phyloP scores from a whole-genome alignment of 2,797 vertebrate genomes.

The Poeciliopsis gracilis region DNA sequence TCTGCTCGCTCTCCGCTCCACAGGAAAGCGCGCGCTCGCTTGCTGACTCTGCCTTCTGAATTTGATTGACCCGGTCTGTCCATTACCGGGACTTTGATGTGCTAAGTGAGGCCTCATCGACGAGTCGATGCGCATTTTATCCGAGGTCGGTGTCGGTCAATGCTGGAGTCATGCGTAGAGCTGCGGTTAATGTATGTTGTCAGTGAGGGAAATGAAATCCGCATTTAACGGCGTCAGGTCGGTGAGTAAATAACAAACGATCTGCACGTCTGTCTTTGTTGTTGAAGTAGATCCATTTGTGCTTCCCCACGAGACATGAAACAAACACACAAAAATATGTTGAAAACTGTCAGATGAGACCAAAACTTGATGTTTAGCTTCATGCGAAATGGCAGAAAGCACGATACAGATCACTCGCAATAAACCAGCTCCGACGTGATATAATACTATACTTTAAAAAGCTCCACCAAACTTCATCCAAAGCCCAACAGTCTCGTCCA shows the following conservation, averaged over 20 bases:
- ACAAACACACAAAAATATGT: background rate
- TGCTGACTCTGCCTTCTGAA: slow-evolving; percentile 21
- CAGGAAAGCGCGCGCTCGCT: slow-evolving; percentile 46
- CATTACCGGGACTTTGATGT: slow-evolving; percentile 62
- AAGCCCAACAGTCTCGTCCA: no score
- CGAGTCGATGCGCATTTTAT: slow-evolving; percentile 32
- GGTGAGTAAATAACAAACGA: background rate
- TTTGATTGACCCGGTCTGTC: slow-evolving; percentile 60
- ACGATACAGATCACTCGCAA: background rate
- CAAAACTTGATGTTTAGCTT: background rate
- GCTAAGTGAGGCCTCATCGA: slow-evolving; percentile 49
- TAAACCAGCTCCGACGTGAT: background rate
- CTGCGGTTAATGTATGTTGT: slow-evolving; percentile 15
- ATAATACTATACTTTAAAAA: no score
- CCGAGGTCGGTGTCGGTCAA: slow-evolving; percentile 33
- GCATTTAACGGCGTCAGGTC: background rate
- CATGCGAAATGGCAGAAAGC: background rate
- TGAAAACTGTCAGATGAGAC: background rate
- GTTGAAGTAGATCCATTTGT: background rate
- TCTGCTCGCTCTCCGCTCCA: slow-evolving; percentile 18
- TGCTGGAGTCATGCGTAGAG: slow-evolving; percentile 10
- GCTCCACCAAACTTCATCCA: no score
- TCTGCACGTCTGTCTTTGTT: background rate
- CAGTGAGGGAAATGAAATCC: background rate
- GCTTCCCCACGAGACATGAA: background rate